Evolutionary conservation across 1,140 invertebrate species (phyloP).

Genomic region (Eumaeus atala): DNA sequence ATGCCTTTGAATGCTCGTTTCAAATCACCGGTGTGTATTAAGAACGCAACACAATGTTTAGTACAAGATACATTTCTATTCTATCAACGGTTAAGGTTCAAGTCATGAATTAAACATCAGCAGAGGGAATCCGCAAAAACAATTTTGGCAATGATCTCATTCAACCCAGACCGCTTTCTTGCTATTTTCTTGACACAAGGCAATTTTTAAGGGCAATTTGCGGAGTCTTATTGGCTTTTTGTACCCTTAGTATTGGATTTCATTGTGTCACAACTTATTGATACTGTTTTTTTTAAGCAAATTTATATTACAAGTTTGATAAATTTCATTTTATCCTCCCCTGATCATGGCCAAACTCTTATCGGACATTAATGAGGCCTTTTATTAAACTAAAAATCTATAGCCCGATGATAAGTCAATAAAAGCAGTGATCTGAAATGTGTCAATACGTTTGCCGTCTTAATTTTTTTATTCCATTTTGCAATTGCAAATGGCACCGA

Average conservation of each 20-base stretch:
- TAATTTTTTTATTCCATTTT: no score
- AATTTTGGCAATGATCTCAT: slow-evolving; percentile 42
- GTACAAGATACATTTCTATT: slow-evolving; percentile 17
- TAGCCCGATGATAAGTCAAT: no score
- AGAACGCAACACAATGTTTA: neutral
- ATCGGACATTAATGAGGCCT: no score
- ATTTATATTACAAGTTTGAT: neutral
- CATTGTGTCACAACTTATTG: slow-evolving; percentile 6
- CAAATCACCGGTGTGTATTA: neutral
- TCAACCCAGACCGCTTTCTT: slow-evolving; percentile 31
- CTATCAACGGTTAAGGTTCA: slow-evolving; percentile 33
- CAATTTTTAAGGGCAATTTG: slow-evolving; percentile 23
- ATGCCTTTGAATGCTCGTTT: no score
- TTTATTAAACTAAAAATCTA: no score
- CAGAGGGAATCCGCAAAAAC: slow-evolving; percentile 32
- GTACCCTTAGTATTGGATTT: slow-evolving; percentile 1
- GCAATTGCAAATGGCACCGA: no score
- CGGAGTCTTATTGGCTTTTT: slow-evolving; percentile 18
- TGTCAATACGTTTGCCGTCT: no score
- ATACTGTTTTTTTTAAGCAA: neutral
- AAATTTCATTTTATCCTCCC: no score
- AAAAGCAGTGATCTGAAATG: no score
- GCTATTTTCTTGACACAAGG: slow-evolving; percentile 22
- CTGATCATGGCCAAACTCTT: no score
- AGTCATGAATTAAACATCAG: slow-evolving; percentile 62